A percentile compares a stretch with the other conserved stretches of the same genome.
Conservation (phyloP, 2,797 vertebrate genomes). For the Macroramphosus scolopax region DNA sequence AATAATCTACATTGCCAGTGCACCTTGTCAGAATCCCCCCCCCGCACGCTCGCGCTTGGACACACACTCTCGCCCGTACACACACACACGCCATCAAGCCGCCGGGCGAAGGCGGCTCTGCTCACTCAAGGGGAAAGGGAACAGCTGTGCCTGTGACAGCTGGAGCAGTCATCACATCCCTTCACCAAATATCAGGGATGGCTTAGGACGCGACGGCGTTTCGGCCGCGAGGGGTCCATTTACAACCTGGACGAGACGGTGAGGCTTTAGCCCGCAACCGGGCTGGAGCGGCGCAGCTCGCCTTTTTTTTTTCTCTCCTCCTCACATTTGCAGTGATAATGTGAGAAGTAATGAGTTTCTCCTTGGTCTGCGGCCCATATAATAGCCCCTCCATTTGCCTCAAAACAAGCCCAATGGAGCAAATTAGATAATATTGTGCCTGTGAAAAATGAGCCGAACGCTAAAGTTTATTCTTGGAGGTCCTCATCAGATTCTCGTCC, state of each 20-base stretch:
- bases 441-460: conserved; percentile 66
- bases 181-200: conserved; percentile 79
- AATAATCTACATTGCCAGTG: conserved; percentile 65
- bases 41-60: conserved; percentile 50
- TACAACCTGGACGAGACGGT: conserved; percentile 65
- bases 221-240: conserved; percentile 70
- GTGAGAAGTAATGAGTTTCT: conserved; percentile 74
- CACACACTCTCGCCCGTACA: conserved; percentile 40
- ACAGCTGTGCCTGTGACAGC: conserved; percentile 92
- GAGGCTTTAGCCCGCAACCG: conserved; percentile 55
- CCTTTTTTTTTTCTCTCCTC: neutral
- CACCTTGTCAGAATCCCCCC: conserved; percentile 78
- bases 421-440: conserved; percentile 74
- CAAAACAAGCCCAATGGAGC: conserved; percentile 73
- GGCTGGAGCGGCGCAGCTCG: conserved; percentile 32
- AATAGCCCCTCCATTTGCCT: conserved; percentile 72
- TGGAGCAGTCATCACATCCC: conserved; percentile 81
- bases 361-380: conserved; percentile 72
- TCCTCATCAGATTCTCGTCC: conserved; percentile 38
- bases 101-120: conserved; percentile 77
- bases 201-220: conserved; percentile 72
- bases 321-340: conserved; percentile 65
- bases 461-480: conserved; percentile 62
- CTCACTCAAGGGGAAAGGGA: conserved; percentile 87
- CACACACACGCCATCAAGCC: conserved; percentile 72